Conservation (phyloP, 2,113 vertebrate species). For the Cnemophilus loriae region DNA sequence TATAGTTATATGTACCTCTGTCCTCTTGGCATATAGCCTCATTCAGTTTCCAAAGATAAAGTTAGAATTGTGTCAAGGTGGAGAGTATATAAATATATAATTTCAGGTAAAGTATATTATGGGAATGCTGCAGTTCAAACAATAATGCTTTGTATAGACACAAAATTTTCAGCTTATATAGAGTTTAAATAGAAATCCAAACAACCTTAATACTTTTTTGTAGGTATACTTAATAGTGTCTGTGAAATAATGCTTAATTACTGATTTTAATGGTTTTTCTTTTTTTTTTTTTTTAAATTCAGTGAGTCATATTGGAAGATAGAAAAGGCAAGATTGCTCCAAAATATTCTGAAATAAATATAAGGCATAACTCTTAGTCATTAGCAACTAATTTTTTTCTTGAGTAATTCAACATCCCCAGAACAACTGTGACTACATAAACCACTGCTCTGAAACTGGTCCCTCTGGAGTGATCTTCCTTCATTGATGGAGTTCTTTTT, state of each 20-base stretch:
- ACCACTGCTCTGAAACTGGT: background rate
- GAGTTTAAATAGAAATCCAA: background rate
- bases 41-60: background rate
- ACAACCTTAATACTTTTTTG: background rate
- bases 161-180: background rate
- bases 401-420: background rate
- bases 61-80: background rate
- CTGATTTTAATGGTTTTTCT: background rate
- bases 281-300: background rate
- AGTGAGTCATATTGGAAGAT: background rate
- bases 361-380: background rate
- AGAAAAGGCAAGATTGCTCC: background rate
- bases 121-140: background rate
- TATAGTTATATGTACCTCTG: background rate
- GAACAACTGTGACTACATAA: background rate
- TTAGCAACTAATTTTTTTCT: background rate
- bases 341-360: background rate
- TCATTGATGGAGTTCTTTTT: background rate
- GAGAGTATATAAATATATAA: background rate
- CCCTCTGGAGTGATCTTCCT: background rate
- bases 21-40: background rate
- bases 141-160: background rate
- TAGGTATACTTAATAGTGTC: background rate
- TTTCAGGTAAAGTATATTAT: background rate
- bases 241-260: background rate